Evolutionary conservation across 2,888 invertebrate species (phyloP), one percentile per base, ranked within the genome.

Genomic region (Shargacucullia verbasci): DNA sequence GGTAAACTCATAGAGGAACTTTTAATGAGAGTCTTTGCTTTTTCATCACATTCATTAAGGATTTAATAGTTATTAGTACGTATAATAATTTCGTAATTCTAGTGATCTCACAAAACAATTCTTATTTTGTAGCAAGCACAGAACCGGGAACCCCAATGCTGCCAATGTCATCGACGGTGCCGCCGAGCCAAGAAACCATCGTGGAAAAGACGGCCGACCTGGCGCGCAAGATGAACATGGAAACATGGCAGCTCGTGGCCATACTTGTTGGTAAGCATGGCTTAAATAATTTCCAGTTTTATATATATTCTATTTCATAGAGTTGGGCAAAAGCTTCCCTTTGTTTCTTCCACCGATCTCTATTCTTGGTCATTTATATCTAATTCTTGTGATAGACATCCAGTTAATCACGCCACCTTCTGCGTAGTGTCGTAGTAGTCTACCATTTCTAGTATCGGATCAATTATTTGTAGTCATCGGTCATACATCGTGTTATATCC

Each of bases 191-290:
- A 59, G 95, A 95, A 69, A 90, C 94, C 41, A 87, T 95, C 56
- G 91, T 89, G 69, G 95, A 95, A 68, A 89, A 95, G 60, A 94
- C 95, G 15, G 95, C 95, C 25, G 95, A 95, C 29, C 79, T 97
- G 34, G 96, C 96, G 29, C 95, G 95, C 62, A 96, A 96, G 80
- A 95, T 97, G 85, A 97, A 97, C 68, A 95, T 98, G 85, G 97
- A 98, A 70, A 95, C 96, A 79, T 98, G 98, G 97, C 97, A 96
- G 65, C 94, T 98, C 60, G 97, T 98, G 57, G 96, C 97, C 76
- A 97, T 98, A 83, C 95, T 97, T 77, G 97, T 97, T 85, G 97
- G 97, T 97, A 91, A 90, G 88, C 43, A 35, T 20, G 13, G 9
- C 9, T 4, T 14, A 10, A 37, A n/a, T n/a, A n/a, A 37, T n/a